Evolutionary conservation across 2,113 vertebrate species (phyloP), one percentile per base, ranked within the genome.

Genomic region (Indri indri): DNA sequence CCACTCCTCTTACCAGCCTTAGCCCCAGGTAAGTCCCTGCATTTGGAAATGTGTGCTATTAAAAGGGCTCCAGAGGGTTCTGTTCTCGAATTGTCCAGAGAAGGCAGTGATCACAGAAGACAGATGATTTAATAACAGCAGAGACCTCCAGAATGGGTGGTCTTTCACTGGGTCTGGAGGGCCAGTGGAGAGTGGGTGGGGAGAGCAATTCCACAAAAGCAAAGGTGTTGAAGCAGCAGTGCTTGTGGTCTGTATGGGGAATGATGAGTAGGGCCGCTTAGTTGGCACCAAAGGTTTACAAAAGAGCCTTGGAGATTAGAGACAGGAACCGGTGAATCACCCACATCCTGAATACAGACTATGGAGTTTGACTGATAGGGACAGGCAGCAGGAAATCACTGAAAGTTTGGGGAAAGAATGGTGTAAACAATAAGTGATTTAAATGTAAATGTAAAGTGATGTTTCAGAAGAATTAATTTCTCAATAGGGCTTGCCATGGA

Each of bases 271-370:
- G 4, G 74, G 34, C 8, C 32, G 11, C 14, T 37, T 34, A 30
- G 30, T 16, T n/a, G 42, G n/a, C 14, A 52, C 45, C 8, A 30
- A 34, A 37, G 5, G 18, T 57, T 54, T 80, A 17, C 14, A 23
- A 42, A 61, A 42, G 11, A 37, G 6, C 10, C n/a, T 4, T 42
- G 20, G 54, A 42, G 6, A n/a, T 52, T 54, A 45, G 25, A 27
- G 0, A 5, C 10, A 13, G 30, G 13, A 30, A 1, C 17, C 1
- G 42, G 7, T 42, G 8, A 45, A 79, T 66, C 52, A 37, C 1
- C 13, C 9, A 45, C 4, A 47, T 54, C 18, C 61, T 45, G 8
- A 23, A 27, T 52, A 8, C 3, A 59, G 30, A 23, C 5, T 27
- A 8, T 22, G 8, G 23, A 37, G 8, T 85, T 73, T 20, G 12